Percentiles rank a stretch among this genome's conserved stretches.
Evolutionary conservation across 1,140 invertebrate genomes (phyloP).

Genomic region (Drosophila ercepeae): DNA sequence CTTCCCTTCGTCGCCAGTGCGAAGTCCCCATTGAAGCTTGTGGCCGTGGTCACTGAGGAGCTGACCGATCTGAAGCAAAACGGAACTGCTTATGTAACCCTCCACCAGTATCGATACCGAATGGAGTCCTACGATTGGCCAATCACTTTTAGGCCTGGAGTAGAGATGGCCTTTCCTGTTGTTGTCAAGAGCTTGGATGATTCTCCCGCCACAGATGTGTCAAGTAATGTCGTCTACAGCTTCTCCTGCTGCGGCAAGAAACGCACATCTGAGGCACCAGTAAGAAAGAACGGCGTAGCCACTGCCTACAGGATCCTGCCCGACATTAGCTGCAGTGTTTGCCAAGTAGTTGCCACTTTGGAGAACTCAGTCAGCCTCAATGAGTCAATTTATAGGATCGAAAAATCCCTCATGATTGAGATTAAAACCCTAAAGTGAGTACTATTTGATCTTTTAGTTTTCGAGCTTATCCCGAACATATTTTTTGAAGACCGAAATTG

Average conservation of each 20-base stretch:
- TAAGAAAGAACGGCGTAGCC: slow-evolving; percentile 88
- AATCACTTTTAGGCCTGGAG: slow-evolving; percentile 93
- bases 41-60: slow-evolving; percentile 90
- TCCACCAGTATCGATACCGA: slow-evolving; percentile 92
- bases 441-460: background rate
- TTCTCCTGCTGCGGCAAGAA: background rate
- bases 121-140: slow-evolving; percentile 89
- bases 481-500: slow-evolving; percentile 84
- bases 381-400: slow-evolving; percentile 1
- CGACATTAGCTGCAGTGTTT: slow-evolving; percentile 18
- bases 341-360: slow-evolving; percentile 18
- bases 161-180: slow-evolving; percentile 91
- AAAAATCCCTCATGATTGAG: slow-evolving; percentile 39
- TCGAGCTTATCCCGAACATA: background rate
- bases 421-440: slow-evolving; percentile 32
- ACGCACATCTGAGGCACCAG: background rate
- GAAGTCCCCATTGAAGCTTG: slow-evolving; percentile 86
- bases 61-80: slow-evolving; percentile 91
- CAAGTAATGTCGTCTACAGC: slow-evolving; percentile 85
- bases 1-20: slow-evolving; percentile 84
- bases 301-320: slow-evolving; percentile 86
- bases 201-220: slow-evolving; percentile 87
- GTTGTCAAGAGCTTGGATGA: slow-evolving; percentile 85
- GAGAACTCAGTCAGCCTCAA: slow-evolving; percentile 7
- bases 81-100: slow-evolving; percentile 88